Evolutionary conservation across 1,140 invertebrate species (phyloP), one percentile per base, ranked within the genome.

Genomic region (Drosophila murphyi): DNA sequence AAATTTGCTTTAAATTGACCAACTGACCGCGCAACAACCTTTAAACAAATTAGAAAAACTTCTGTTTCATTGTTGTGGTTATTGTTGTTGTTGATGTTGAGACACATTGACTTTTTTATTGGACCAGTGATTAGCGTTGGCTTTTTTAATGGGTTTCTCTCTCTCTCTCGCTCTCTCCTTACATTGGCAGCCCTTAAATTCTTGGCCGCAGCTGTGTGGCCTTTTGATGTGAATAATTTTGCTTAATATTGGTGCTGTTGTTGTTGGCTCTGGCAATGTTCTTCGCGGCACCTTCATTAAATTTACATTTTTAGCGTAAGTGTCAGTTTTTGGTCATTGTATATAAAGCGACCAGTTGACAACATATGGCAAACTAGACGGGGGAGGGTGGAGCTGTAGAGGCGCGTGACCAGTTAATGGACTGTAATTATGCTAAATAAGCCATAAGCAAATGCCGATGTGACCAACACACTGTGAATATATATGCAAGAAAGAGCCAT

Each of bases 381-480:
- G n/a, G 10, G 7, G 43, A 39, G 10, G 31, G 48, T 7, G 43
- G 2, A 20, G 20, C 55, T 34, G 71, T 54, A 51, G 79, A 54
- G 31, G 67, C 78, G 82, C 82, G 83, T 87, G 83, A 88, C 83
- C 83, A 87, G 85, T 80, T 87, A 87, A 87, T 87, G 83, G 83
- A 88, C 85, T 83, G 83, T 83, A 87, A 87, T 87, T 87, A 87
- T 87, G 83, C 83, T 87, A 87, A 87, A 88, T 88, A 87, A 88
- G 83, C 73, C 83, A 80, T 83, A 76, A 74, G 76, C 70, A 87
- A 83, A 88, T 78, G 72, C 28, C 56, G 65, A 71, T 54, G 69
- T 72, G 59, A 51, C 45, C 74, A 56, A 65, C 65, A 76, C 76
- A 56, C 60, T 68, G 56, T 54, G 5, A 2, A 29, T 6, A 12